These are phyloP conservation scores for Fissipunctia ypsillon DNA, from an alignment of 2,888 invertebrate genomes.

Conservation along the genomic window DNA sequence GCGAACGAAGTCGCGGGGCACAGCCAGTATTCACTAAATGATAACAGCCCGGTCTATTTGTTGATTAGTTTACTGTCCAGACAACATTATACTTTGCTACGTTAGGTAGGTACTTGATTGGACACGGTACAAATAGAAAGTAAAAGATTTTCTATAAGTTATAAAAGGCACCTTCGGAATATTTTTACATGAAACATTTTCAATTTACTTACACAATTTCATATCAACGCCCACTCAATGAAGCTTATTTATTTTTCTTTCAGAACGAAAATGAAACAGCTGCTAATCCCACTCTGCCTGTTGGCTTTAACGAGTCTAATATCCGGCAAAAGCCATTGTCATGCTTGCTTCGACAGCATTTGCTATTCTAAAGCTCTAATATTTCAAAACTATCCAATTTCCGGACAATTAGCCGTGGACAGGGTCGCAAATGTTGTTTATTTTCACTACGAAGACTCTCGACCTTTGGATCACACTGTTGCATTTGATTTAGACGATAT, in stretches of 20 bases:
- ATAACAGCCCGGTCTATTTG: too few species aligned
- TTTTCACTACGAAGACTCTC: conserved; percentile 78
- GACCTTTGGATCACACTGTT: conserved; percentile 74
- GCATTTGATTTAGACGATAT: conserved; percentile 78
- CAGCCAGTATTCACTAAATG: too few species aligned
- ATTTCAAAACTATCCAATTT: conserved; percentile 73
- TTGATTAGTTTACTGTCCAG: too few species aligned
- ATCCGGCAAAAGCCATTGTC: conserved; percentile 69
- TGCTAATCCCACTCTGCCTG: conserved; percentile 57
- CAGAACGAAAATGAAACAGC: conserved; percentile 67
- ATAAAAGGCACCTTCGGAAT: neutral
- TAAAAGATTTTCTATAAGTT: neutral
- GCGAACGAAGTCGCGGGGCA: too few species aligned
- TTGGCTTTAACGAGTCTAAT: conserved; percentile 45
- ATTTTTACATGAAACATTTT: conserved; percentile 8
- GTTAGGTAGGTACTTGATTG: too few species aligned
- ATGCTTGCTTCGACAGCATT: conserved; percentile 80
- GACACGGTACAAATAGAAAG: too few species aligned
- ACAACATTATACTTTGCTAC: too few species aligned
- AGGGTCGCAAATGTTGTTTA: conserved; percentile 77
- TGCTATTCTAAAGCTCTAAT: conserved; percentile 78
- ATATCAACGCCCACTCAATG: conserved; percentile 29
- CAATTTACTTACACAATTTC: conserved; percentile 33
- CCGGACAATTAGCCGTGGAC: conserved; percentile 82
- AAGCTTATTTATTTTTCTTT: conserved; percentile 57